phyloP scores from a whole-genome alignment of 1,140 invertebrate species.

The Leptinotarsa undecemlineata region DNA sequence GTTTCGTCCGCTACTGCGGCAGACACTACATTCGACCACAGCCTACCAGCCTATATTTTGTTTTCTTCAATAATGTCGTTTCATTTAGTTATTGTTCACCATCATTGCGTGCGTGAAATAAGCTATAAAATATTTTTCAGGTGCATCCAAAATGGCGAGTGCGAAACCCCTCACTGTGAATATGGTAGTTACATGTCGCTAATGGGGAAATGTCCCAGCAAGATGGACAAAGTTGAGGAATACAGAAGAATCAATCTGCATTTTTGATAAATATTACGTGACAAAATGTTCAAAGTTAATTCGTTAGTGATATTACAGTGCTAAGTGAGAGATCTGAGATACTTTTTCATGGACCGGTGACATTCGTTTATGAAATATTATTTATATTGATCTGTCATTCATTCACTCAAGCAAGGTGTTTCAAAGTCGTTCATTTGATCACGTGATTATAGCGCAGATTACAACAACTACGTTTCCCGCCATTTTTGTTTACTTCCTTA shows the following conservation, averaged over 20 bases:
- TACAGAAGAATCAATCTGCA: neutral
- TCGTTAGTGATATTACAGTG: constrained; percentile 5
- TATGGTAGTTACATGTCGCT: constrained; percentile 67
- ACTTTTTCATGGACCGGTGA: neutral
- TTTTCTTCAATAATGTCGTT: too few relatives aligned
- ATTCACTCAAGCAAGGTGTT: neutral
- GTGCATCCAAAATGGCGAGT: constrained; percentile 69
- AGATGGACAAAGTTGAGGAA: constrained; percentile 42
- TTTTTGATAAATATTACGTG: neutral
- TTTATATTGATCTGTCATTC: neutral
- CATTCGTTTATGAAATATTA: neutral
- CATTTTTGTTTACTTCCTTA: too few relatives aligned
- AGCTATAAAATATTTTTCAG: constrained; percentile 37
- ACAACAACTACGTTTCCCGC: too few relatives aligned
- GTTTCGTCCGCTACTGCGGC: too few relatives aligned
- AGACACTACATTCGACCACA: too few relatives aligned
- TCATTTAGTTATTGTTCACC: too few relatives aligned
- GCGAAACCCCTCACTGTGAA: constrained; percentile 68
- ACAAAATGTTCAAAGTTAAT: neutral
- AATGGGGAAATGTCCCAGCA: constrained; percentile 69
- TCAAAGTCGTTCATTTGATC: neutral
- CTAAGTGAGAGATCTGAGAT: neutral
- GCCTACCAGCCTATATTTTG: too few relatives aligned
- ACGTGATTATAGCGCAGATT: too few relatives aligned
- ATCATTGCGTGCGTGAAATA: too few relatives aligned